Evolutionary conservation across 2,797 vertebrate genomes (phyloP).

Genomic region (Sylvia borin): DNA sequence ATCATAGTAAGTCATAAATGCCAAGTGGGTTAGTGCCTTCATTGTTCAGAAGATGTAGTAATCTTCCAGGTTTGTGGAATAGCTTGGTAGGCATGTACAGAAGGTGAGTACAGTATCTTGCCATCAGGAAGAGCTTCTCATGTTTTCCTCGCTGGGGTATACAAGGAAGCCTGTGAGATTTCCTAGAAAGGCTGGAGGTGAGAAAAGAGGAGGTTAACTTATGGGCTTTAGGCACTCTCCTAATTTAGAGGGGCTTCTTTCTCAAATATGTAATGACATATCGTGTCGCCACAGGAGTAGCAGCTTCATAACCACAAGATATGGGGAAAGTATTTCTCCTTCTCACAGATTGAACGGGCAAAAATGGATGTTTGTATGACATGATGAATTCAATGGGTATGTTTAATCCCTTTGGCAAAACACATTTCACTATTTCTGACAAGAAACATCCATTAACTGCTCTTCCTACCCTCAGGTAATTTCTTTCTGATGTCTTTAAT

Average conservation of each 20-base stretch:
- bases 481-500: slow-evolving; percentile 44
- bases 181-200: neutral
- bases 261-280: neutral
- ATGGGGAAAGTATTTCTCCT: neutral
- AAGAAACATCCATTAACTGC: slow-evolving; percentile 21
- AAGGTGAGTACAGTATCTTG: neutral
- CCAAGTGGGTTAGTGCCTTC: neutral
- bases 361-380: neutral
- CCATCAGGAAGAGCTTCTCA: neutral
- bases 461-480: neutral
- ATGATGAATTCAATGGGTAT: neutral
- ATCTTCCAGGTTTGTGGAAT: neutral
- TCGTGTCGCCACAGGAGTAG: neutral
- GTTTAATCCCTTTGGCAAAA: slow-evolving; percentile 30
- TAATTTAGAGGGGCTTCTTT: neutral
- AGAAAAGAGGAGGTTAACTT: neutral
- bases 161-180: neutral
- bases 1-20: neutral
- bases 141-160: neutral
- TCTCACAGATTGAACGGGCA: neutral
- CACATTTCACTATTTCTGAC: slow-evolving; percentile 24
- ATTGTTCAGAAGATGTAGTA: neutral
- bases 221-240: neutral
- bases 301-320: neutral
- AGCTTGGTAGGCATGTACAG: neutral